phyloP scores from a whole-genome alignment of 2,113 vertebrate species.

The Lampris megalopsis region DNA sequence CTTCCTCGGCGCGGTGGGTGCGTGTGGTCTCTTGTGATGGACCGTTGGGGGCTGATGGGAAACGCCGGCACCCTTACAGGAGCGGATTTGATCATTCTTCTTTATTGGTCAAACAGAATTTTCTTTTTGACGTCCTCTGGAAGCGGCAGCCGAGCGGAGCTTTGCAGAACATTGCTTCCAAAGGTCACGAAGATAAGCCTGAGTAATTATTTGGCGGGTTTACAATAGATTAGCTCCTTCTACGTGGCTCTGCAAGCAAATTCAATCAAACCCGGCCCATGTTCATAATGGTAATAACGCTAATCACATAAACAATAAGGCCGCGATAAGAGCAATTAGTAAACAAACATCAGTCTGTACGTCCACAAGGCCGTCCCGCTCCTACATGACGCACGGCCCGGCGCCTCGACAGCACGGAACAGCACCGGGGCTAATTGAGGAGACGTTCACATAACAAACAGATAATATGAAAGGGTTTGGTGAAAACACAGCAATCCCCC shows the following conservation, averaged over 20 bases:
- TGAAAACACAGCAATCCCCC: conserved; percentile 41
- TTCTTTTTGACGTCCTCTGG: conserved; percentile 25
- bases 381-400: conserved; percentile 19
- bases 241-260: conserved; percentile 42
- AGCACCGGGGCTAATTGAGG: conserved; percentile 39
- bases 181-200: conserved; percentile 64
- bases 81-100: conserved; percentile 29
- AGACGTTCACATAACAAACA: conserved; percentile 52
- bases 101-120: conserved; percentile 37
- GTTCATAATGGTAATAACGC: not conserved
- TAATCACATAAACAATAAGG: conserved; percentile 32
- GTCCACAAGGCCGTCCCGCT: conserved; percentile 23
- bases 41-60: not conserved
- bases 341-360: conserved; percentile 34
- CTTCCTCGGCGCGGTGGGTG: not conserved
- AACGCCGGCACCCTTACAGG: conserved; percentile 1
- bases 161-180: conserved; percentile 36
- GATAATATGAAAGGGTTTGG: conserved; percentile 45
- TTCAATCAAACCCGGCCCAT: conserved; percentile 49
- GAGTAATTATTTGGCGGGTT: conserved; percentile 57
- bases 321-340: conserved; percentile 51
- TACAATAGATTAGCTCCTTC: conserved; percentile 52
- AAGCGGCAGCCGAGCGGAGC: not conserved
- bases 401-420: conserved; percentile 32
- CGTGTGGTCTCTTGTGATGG: conserved; percentile 9